A percentile compares a stretch with the other conserved stretches of the same genome.
These are phyloP conservation scores for Drosophila tsacasi DNA, from an alignment of 1,140 invertebrate species.

Conservation along the genomic window DNA sequence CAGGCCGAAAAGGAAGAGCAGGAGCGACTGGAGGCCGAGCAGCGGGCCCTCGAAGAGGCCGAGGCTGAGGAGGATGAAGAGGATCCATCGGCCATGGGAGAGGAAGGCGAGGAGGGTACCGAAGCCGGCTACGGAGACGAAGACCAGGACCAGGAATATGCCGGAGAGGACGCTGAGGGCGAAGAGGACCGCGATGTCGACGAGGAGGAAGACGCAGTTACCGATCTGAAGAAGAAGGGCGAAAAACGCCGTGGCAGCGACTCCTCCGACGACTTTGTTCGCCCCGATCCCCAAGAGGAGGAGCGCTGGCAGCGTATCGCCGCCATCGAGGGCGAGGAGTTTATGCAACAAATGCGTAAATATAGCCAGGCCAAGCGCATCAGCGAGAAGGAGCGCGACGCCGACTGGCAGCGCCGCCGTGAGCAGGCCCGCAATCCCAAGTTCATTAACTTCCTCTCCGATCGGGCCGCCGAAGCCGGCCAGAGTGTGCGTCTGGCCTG, in stretches of 20 bases:
- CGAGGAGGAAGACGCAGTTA: constrained; percentile 53
- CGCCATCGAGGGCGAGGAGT: constrained; percentile 79
- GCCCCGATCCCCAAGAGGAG: constrained; percentile 81
- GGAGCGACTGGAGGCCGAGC: constrained; percentile 71
- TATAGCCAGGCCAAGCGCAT: constrained; percentile 73
- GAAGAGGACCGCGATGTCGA: constrained; percentile 66
- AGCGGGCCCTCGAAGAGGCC: constrained; percentile 65
- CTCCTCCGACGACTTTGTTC: constrained; percentile 77
- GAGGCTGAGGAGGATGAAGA: constrained; percentile 75
- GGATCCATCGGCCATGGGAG: constrained; percentile 46
- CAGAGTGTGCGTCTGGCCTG: constrained; percentile 93
- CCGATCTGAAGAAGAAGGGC: constrained; percentile 31
- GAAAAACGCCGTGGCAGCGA: constrained; percentile 74
- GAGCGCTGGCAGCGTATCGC: constrained; percentile 80
- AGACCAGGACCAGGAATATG: constrained; percentile 48
- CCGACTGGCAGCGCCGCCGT: constrained; percentile 80
- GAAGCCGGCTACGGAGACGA: constrained; percentile 64
- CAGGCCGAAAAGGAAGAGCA: constrained; percentile 79
- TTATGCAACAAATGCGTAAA: constrained; percentile 83
- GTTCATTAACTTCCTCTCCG: constrained; percentile 89
- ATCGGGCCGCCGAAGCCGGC: constrained; percentile 90
- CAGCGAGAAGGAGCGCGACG: constrained; percentile 82
- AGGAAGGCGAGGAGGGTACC: constrained; percentile 64
- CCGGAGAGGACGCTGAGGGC: constrained; percentile 30
- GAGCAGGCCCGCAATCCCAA: constrained; percentile 77